Conservation (phyloP, 1,140 invertebrate species). For the Penaeus vannamei region DNA sequence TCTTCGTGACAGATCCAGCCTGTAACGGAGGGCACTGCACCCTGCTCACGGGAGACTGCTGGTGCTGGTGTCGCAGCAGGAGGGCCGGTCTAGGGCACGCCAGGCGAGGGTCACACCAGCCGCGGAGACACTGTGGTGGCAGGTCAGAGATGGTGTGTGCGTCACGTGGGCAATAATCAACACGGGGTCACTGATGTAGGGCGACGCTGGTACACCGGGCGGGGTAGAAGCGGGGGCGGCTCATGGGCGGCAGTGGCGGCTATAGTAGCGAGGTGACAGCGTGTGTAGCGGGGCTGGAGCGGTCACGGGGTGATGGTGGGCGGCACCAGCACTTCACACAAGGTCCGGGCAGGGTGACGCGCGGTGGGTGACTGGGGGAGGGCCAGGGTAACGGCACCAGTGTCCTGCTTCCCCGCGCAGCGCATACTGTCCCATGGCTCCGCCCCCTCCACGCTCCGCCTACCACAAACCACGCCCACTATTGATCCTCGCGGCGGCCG, state of each 20-base stretch:
- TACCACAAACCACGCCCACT: slow-evolving; percentile 45
- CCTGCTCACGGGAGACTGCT: background rate
- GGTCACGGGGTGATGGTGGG: slow-evolving; percentile 56
- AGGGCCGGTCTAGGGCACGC: background rate
- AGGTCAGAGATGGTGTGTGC: slow-evolving; percentile 18
- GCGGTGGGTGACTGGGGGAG: slow-evolving; percentile 43
- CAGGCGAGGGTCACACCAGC: slow-evolving; percentile 6
- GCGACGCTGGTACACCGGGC: slow-evolving; percentile 7
- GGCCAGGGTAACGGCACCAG: background rate
- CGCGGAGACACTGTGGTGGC: slow-evolving; percentile 24
- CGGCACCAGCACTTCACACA: slow-evolving; percentile 38
- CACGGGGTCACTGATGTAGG: slow-evolving; percentile 19
- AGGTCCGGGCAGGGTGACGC: slow-evolving; percentile 40
- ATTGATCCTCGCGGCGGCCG: slow-evolving; percentile 25
- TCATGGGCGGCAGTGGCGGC: slow-evolving; percentile 12
- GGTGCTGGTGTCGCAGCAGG: slow-evolving; percentile 7
- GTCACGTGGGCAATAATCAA: too few relatives aligned
- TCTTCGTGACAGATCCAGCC: slow-evolving; percentile 66
- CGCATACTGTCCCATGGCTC: slow-evolving; percentile 21
- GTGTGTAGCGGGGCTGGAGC: slow-evolving; percentile 36
- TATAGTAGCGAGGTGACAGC: slow-evolving; percentile 8
- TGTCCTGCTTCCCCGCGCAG: slow-evolving; percentile 37
- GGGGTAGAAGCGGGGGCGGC: slow-evolving; percentile 7
- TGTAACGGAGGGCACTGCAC: background rate
- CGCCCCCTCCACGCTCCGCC: slow-evolving; percentile 2